Percentiles rank a stretch among this genome's conserved stretches.
phyloP scores from a whole-genome alignment of 2,113 vertebrate genomes.

The Archilochus colubris region DNA sequence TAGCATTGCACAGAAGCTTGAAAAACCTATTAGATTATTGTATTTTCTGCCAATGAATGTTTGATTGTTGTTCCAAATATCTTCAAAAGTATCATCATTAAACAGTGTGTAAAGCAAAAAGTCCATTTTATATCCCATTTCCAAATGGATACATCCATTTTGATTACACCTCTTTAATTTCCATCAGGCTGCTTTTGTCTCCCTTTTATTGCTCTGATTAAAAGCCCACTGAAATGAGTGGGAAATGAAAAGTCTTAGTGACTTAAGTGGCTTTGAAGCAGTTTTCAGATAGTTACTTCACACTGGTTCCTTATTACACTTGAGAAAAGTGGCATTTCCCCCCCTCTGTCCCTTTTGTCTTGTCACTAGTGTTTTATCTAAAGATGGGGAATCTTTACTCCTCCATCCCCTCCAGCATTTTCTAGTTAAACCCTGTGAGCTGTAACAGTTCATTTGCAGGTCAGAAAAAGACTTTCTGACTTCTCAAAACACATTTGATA shows the following conservation, averaged over 20 bases:
- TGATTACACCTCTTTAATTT: constrained; percentile 12
- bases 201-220: neutral
- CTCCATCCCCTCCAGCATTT: neutral
- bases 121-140: neutral
- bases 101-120: neutral
- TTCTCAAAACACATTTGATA: neutral
- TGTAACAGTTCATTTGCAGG: neutral
- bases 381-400: neutral
- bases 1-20: neutral
- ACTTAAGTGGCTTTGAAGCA: constrained; percentile 15
- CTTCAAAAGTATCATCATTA: neutral
- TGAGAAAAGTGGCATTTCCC: neutral
- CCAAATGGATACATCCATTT: neutral
- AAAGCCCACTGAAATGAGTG: constrained; percentile 7
- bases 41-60: neutral
- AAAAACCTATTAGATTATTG: neutral
- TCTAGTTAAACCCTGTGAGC: neutral
- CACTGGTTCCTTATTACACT: neutral
- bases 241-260: constrained; percentile 7
- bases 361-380: neutral
- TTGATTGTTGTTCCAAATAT: neutral
- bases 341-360: neutral
- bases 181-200: neutral
- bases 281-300: neutral
- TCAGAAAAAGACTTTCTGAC: neutral